These are phyloP conservation scores for Myiothlypis chrysogaster DNA, from an alignment of 2,797 vertebrate genomes.

Conservation along the genomic window DNA sequence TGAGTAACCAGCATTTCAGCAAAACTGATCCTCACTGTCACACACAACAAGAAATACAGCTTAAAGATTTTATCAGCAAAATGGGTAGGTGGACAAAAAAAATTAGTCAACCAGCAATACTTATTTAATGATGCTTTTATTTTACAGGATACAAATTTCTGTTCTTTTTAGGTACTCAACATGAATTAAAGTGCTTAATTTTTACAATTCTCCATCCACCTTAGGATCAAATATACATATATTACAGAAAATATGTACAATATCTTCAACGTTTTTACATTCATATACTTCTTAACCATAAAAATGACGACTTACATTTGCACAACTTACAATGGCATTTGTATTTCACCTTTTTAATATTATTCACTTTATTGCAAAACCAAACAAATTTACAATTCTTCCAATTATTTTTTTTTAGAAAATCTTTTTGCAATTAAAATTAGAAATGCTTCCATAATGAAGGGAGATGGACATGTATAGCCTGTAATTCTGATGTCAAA, in stretches of 20 bases:
- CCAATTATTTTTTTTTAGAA: not conserved
- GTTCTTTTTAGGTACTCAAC: slow-evolving; percentile 69
- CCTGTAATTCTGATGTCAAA: not conserved
- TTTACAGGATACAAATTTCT: slow-evolving; percentile 79
- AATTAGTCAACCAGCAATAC: not conserved
- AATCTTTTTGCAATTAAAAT: not conserved
- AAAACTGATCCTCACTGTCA: not conserved
- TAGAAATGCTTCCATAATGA: not conserved
- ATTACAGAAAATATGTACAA: slow-evolving; percentile 78
- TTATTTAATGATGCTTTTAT: slow-evolving; percentile 75
- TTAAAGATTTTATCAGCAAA: not conserved
- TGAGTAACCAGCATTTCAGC: not conserved
- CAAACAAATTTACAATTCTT: slow-evolving; percentile 41
- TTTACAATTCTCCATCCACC: slow-evolving; percentile 68
- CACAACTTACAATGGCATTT: slow-evolving; percentile 53
- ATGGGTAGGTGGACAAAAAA: not conserved
- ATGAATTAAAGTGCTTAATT: slow-evolving; percentile 81
- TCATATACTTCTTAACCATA: slow-evolving; percentile 64
- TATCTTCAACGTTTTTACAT: slow-evolving; percentile 75
- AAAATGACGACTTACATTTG: slow-evolving; percentile 59
- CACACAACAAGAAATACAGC: not conserved
- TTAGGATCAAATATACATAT: slow-evolving; percentile 80
- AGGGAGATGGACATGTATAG: not conserved
- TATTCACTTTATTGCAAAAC: slow-evolving; percentile 53
- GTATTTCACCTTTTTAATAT: slow-evolving; percentile 35